Conservation (phyloP, 92 coral and sea anemone species). For the Phenganax stokvisi region DNA sequence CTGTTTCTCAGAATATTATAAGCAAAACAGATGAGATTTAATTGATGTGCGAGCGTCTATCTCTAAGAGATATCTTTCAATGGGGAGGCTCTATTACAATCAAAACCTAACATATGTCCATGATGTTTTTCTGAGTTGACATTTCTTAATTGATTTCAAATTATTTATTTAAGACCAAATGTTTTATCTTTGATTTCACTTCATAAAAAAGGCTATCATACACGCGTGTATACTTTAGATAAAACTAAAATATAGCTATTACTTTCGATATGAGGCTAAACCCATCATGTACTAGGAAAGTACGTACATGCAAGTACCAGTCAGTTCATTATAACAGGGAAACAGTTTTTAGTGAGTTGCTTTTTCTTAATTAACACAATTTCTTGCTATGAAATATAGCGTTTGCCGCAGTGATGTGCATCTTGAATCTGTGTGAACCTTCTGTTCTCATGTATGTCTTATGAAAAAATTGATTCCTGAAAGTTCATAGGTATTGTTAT, state of each 20-base stretch:
- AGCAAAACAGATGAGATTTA: no score
- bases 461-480: neutral
- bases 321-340: neutral
- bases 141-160: slow-evolving; percentile 23
- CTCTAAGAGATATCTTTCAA: neutral
- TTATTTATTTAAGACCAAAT: slow-evolving; percentile 23
- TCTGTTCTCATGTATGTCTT: neutral
- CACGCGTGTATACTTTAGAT: neutral
- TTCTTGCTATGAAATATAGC: slow-evolving; percentile 19
- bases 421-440: neutral
- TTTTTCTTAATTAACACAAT: slow-evolving; percentile 31
- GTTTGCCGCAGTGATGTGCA: neutral
- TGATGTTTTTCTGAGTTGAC: neutral
- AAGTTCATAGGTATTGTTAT: no score
- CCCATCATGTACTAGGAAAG: neutral
- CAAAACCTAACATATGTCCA: slow-evolving; percentile 15
- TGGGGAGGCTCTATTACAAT: neutral
- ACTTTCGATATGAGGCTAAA: neutral
- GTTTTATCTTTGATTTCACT: slow-evolving; percentile 21
- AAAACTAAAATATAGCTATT: neutral
- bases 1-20: no score
- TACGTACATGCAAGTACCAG: neutral
- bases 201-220: slow-evolving; percentile 18
- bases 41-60: neutral
- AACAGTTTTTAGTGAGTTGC: neutral